phyloP scores from a whole-genome alignment of 2,113 vertebrate genomes.

The Eulemur macaco region DNA sequence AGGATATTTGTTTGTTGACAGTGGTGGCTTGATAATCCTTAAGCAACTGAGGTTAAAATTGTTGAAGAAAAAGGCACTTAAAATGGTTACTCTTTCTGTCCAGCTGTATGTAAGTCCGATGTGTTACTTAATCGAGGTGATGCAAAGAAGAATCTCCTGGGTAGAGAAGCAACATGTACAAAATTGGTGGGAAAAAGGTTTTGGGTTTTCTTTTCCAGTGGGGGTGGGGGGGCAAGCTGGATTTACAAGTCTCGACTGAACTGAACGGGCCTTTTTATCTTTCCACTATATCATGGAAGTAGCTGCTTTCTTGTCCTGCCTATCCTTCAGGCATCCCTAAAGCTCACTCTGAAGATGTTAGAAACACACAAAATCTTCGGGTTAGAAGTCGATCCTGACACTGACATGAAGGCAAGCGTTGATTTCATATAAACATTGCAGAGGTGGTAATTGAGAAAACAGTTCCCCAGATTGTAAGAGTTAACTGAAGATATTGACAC shows the following conservation, averaged over 20 bases:
- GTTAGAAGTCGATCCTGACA: conserved; percentile 79
- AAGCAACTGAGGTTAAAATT: conserved; percentile 77
- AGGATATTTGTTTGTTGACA: conserved; percentile 78
- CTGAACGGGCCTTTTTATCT: conserved; percentile 83
- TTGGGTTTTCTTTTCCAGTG: background rate
- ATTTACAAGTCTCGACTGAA: conserved; percentile 84
- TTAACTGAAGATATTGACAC: conserved; percentile 88
- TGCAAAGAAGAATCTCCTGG: conserved; percentile 71
- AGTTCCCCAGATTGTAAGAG: conserved; percentile 85
- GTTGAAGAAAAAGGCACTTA: conserved; percentile 78
- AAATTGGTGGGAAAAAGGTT: conserved; percentile 54
- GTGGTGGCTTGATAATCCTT: conserved; percentile 87
- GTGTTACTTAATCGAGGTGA: conserved; percentile 68
- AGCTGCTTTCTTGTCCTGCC: conserved; percentile 86
- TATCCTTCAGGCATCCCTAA: conserved; percentile 78
- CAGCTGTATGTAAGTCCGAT: conserved; percentile 77
- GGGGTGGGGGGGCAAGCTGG: conserved; percentile 70
- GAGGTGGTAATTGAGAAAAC: conserved; percentile 84
- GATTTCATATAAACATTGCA: conserved; percentile 76
- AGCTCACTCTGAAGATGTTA: conserved; percentile 82
- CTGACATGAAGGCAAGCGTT: conserved; percentile 82
- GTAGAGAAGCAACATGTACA: conserved; percentile 74
- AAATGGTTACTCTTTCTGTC: conserved; percentile 79
- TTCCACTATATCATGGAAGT: conserved; percentile 87
- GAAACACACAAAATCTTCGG: conserved; percentile 75